These are phyloP conservation scores for Catostylus mosaicus DNA, from an alignment of 30 jellyfish, hydroid and myxozoan species.

Conservation along the genomic window DNA sequence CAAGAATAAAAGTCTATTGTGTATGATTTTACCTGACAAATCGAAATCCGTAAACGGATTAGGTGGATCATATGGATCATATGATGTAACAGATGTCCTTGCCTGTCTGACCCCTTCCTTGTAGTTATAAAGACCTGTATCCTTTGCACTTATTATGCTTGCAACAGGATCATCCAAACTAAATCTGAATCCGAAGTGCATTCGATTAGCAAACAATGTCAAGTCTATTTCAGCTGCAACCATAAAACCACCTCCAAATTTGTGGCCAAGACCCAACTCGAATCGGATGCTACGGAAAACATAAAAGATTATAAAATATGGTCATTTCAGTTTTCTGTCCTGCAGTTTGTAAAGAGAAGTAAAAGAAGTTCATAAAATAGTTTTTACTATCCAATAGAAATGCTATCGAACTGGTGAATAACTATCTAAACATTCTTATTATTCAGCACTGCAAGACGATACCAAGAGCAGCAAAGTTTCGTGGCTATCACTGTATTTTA, in stretches of 20 bases:
- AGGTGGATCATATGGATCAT: conserved; percentile 90
- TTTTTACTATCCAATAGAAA: too few species aligned
- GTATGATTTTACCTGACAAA: conserved; percentile 77
- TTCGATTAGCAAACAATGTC: conserved; percentile 87
- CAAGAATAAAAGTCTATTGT: too few species aligned
- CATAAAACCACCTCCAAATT: conserved; percentile 93
- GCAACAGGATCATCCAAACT: conserved; percentile 82
- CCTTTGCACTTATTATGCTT: conserved; percentile 80
- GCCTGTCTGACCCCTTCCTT: conserved; percentile 89
- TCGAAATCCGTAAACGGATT: conserved; percentile 97
- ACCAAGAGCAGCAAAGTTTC: too few species aligned
- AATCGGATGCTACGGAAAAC: conserved; percentile 76
- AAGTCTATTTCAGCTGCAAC: conserved; percentile 97
- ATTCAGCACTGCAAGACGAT: too few species aligned
- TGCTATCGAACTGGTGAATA: too few species aligned
- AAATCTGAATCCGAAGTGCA: conserved; percentile 82
- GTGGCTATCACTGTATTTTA: too few species aligned
- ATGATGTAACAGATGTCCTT: conserved; percentile 76
- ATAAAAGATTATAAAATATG: conserved; percentile 15
- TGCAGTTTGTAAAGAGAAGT: too few species aligned
- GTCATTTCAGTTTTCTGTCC: too few species aligned
- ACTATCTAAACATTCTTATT: too few species aligned
- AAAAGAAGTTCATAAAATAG: too few species aligned
- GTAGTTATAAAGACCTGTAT: conserved; percentile 82
- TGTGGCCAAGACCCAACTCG: conserved; percentile 94